A percentile compares a stretch with the other conserved stretches of the same genome.
These are phyloP conservation scores for Arbacia lixula DNA, from an alignment of 53 echinoderm and acorn worm species.

Conservation along the genomic window DNA sequence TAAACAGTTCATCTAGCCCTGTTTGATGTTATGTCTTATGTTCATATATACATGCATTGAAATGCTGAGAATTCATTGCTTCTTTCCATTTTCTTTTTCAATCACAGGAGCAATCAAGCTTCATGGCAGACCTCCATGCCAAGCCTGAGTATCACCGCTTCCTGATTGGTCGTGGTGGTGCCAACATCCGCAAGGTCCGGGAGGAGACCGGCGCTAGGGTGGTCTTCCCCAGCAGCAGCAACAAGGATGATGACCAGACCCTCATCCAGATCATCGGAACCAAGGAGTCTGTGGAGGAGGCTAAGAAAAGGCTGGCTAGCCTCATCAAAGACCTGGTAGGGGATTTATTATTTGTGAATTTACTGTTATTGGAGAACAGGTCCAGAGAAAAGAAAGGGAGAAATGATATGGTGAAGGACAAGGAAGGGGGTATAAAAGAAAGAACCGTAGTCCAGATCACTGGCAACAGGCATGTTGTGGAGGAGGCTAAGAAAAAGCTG, in stretches of 20 bases:
- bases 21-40: no score
- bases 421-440: no score
- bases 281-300: conserved; percentile 81
- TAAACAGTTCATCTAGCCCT: no score
- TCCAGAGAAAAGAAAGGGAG: no score
- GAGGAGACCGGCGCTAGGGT: conserved; percentile 94
- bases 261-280: conserved; percentile 91
- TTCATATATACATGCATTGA: no score
- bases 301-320: conserved; percentile 70
- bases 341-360: no score
- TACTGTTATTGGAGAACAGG: no score
- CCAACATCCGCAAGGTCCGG: conserved; percentile 96
- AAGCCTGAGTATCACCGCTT: conserved; percentile 98
- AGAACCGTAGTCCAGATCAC: conserved; percentile 81
- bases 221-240: conserved; percentile 79
- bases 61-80: no score
- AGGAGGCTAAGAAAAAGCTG: conserved; percentile 74
- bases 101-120: conserved; percentile 94
- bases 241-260: conserved; percentile 91
- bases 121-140: conserved; percentile 85
- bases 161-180: conserved; percentile 94
- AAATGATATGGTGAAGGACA: no score
- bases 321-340: conserved; percentile 94
- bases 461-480: conserved; percentile 78
- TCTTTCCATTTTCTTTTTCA: no score